Evolutionary conservation across 1,140 invertebrate genomes (phyloP), one percentile per base, ranked within the genome.

Genomic region (Lutraria rhynchaena): DNA sequence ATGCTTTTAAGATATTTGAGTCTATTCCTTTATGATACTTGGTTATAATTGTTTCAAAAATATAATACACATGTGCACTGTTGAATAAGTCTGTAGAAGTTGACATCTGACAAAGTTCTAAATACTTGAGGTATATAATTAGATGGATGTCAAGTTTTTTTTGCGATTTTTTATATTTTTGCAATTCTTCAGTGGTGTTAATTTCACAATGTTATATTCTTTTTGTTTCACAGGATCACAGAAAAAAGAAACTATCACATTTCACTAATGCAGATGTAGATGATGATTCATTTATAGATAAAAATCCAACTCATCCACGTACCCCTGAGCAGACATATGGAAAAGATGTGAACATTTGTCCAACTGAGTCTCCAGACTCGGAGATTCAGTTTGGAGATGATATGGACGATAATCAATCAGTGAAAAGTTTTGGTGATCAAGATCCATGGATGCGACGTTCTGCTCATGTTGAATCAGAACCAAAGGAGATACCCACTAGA

Each of bases 351-450:
- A 53, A 51, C 31, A 49, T 81, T 15, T 81, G 78, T 65, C 70
- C 67, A 29, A 3, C 33, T 17, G 24, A 27, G n/a, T 35, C 37
- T 13, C n/a, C 73, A 7, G 69, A 74, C 7, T n/a, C n/a, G 0
- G 58, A 67, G 19, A 46, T 82, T 17, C 35, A 74, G 58, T 74
- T 82, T 58, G 60, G 31, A 17, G 80, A 82, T 22, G 78, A 81
- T n/a, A 51, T 60, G 15, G 80, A 74, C 0, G 77, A 81, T 37
- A 41, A 46, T 9, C 11, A n/a, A n/a, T 53, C 60, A 1, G 49
- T 77, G 55, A 77, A 65, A 9, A 77, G 63, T 53, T 67, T 67
- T n/a, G 76, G 7, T 15, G 27, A 22, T 7, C 57, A 77, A 7
- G 70, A 81, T 24, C 83, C 67, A 1, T 81, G 83, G 70, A 44